Conservation (phyloP, 1,140 invertebrate species). For the Acromyrmex charruanus region DNA sequence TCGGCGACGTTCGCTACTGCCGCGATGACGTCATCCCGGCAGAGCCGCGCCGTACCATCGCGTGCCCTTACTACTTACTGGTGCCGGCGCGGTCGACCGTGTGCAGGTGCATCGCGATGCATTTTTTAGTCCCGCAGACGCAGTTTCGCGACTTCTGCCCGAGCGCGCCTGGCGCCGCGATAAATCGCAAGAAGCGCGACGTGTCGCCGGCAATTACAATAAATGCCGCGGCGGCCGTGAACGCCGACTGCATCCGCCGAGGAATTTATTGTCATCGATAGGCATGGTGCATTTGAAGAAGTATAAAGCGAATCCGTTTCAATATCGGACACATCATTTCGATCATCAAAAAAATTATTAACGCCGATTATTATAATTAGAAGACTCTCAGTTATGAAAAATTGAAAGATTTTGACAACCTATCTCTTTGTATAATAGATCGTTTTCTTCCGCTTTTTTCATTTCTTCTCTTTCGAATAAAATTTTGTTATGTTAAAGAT, state of each 20-base stretch:
- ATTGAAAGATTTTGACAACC: not conserved
- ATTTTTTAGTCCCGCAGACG: constrained; percentile 64
- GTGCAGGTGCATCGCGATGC: constrained; percentile 74
- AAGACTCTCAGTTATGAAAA: not conserved
- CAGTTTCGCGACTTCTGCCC: constrained; percentile 14
- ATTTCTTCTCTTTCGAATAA: not conserved
- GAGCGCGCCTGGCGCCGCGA: constrained; percentile 45
- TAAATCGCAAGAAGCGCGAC: constrained; percentile 52
- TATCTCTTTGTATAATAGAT: not conserved
- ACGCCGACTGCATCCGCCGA: not conserved
- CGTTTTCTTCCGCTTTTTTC: not conserved
- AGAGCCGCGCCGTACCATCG: constrained; percentile 82
- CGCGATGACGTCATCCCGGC: constrained; percentile 72
- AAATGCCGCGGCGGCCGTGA: constrained; percentile 20
- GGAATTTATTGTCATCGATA: constrained; percentile 20
- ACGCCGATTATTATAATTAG: not conserved
- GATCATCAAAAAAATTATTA: not conserved
- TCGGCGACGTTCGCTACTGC: constrained; percentile 65
- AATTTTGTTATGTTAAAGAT: not conserved
- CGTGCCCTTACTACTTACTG: constrained; percentile 85
- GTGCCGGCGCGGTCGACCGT: constrained; percentile 77
- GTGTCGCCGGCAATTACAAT: constrained; percentile 47
- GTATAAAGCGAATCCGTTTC: not conserved
- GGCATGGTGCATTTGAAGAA: not conserved
- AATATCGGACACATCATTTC: not conserved